Evolutionary conservation across 2,797 vertebrate species (phyloP), one percentile per base, ranked within the genome.

Genomic region (Tragelaphus eurycerus): DNA sequence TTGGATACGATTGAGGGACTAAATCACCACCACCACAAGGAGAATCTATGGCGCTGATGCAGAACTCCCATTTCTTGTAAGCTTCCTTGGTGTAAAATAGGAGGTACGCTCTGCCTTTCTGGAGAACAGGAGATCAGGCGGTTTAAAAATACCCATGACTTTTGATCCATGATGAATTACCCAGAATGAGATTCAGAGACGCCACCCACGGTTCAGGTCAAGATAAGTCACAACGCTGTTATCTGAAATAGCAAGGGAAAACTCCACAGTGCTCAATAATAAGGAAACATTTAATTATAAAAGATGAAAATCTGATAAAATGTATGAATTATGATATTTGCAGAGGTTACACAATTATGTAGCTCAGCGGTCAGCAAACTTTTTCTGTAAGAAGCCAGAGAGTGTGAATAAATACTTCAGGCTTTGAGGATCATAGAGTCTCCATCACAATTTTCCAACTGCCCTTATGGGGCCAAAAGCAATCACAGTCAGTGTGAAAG

Each of bases 1-100:
- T 14, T 38, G n/a, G 64, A 11, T 19, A 11, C 0, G 4, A 67
- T 9, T 0, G 2, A 67, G 17, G 64, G 4, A 34, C 8, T 12
- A 6, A 71, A 71, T 11, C 19, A 38, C n/a, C 17, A 21, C n/a
- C n/a, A 21, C n/a, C 34, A 12, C n/a, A 34, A 50, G 11, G 11
- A 59, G 23, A 43, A 17, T 31, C 34, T 29, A 1, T 1, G 12
- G 4, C 0, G 0, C 9, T 50, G 2, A 23, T 21, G 74, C 62
- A 13, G 21, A 85, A 14, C 7, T 10, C 25, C 23, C 31, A 2
- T 48, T 34, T 29, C 27, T 76, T 11, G 1, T 50, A 8, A 46
- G 84, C 38, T 29, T 23, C 25, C 10, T 21, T 54, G 34, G 7
- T 1, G 7, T 3, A 4, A 25, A 62, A 9, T 6, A 34, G 31